Conservation (phyloP, 2,113 vertebrate species). For the Steatornis caripensis region DNA sequence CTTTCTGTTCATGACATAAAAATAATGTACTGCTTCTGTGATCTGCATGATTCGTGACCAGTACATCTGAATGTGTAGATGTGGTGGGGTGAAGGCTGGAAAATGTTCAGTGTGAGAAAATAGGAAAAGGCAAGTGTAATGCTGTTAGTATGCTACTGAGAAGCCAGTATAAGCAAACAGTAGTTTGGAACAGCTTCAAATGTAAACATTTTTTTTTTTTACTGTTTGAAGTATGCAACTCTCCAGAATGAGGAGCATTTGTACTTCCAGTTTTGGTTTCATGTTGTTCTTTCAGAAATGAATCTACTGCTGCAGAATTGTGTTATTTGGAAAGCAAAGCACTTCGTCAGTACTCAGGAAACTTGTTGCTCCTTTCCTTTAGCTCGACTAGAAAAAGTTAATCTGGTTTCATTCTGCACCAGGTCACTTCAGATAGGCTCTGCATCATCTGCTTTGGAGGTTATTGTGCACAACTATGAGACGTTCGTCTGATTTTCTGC, state of each 20-base stretch:
- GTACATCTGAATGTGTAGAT: not conserved
- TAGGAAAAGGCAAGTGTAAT: not conserved
- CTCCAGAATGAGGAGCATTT: not conserved
- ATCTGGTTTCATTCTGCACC: not conserved
- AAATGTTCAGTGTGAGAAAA: not conserved
- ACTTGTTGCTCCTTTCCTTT: not conserved
- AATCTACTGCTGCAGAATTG: not conserved
- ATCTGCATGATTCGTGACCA: not conserved
- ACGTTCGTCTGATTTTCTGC: not conserved
- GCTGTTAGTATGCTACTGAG: not conserved
- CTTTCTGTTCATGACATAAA: not conserved
- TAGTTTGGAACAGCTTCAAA: not conserved
- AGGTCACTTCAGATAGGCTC: not conserved
- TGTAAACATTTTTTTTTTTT: not conserved
- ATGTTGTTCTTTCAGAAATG: not conserved
- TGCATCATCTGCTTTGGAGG: not conserved
- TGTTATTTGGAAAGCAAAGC: not conserved
- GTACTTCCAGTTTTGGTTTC: not conserved
- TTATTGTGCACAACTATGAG: not conserved
- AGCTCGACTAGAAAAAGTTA: not conserved
- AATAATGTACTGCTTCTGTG: not conserved
- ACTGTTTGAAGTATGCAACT: not conserved
- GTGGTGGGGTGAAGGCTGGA: not conserved
- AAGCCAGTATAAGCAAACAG: not conserved
- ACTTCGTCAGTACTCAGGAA: not conserved